Conservation (phyloP, 2,888 invertebrate species). For the Taphrorychus bicolor region DNA sequence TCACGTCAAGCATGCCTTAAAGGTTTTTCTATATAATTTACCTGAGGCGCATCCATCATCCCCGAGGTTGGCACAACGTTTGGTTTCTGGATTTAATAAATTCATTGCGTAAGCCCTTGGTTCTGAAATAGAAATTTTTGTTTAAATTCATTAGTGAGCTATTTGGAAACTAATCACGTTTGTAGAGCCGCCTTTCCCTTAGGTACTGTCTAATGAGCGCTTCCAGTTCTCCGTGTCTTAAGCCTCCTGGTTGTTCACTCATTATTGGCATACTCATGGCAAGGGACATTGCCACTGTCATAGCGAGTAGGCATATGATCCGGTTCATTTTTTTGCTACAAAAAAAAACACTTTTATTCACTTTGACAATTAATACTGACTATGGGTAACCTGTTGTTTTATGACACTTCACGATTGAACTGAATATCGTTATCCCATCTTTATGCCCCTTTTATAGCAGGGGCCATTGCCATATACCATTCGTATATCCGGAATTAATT, state of each 20-base stretch:
- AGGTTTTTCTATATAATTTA: conserved; percentile 13
- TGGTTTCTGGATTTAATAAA: conserved; percentile 12
- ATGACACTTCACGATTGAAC: neutral
- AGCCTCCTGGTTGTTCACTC: neutral
- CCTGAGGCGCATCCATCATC: conserved; percentile 64
- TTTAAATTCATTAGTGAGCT: neutral
- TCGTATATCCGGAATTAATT: conserved; percentile 26
- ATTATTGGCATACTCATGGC: conserved; percentile 24
- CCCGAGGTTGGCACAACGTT: conserved; percentile 60
- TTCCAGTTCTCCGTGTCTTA: conserved; percentile 12
- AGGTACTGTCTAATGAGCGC: conserved; percentile 12
- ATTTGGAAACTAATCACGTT: neutral
- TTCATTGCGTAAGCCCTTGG: neutral
- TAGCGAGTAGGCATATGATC: conserved; percentile 14
- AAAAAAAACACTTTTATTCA: neutral
- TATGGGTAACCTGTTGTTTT: neutral
- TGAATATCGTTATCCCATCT: conserved; percentile 2
- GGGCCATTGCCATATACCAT: conserved; percentile 25
- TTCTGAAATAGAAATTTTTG: neutral
- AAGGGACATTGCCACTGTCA: conserved; percentile 13
- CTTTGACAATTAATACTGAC: neutral
- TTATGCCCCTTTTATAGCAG: conserved; percentile 32
- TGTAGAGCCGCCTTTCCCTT: conserved; percentile 18
- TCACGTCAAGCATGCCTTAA: neutral
- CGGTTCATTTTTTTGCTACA: conserved; percentile 21